Conservation (phyloP, 2,113 vertebrate species). For the Thinocorus orbignyianus region DNA sequence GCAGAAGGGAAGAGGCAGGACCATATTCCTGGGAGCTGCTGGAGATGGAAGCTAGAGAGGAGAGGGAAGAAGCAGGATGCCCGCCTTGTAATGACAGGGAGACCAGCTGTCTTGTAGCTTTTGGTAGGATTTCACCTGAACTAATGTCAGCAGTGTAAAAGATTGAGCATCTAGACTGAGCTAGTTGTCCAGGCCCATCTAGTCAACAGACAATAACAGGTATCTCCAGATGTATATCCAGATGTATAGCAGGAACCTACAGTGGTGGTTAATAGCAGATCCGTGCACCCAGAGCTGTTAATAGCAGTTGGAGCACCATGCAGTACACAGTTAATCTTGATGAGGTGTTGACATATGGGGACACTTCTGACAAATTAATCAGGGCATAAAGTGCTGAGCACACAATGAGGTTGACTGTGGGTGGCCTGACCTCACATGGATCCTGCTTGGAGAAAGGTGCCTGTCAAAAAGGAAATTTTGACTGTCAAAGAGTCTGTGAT, state of each 20-base stretch:
- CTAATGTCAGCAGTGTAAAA: background rate
- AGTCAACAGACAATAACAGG: background rate
- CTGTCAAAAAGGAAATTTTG: background rate
- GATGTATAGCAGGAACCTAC: background rate
- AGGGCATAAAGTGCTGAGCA: background rate
- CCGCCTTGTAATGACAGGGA: background rate
- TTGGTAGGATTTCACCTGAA: background rate
- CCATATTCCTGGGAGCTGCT: background rate
- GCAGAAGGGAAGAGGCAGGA: background rate
- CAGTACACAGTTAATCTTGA: background rate
- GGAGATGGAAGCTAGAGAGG: background rate
- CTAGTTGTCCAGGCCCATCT: background rate
- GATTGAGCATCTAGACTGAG: background rate
- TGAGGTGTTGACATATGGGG: background rate
- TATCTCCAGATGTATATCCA: background rate
- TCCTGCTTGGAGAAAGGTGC: background rate
- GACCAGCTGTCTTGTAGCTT: background rate
- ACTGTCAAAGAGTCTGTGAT: background rate
- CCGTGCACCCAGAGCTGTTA: background rate
- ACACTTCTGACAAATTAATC: background rate
- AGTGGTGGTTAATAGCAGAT: background rate
- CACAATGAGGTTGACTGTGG: fast-evolving
- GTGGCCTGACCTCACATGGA: fast-evolving
- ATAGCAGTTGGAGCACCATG: background rate
- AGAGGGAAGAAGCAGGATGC: background rate